phyloP scores from a whole-genome alignment of 1,140 invertebrate genomes.

The Bombus picipes region DNA sequence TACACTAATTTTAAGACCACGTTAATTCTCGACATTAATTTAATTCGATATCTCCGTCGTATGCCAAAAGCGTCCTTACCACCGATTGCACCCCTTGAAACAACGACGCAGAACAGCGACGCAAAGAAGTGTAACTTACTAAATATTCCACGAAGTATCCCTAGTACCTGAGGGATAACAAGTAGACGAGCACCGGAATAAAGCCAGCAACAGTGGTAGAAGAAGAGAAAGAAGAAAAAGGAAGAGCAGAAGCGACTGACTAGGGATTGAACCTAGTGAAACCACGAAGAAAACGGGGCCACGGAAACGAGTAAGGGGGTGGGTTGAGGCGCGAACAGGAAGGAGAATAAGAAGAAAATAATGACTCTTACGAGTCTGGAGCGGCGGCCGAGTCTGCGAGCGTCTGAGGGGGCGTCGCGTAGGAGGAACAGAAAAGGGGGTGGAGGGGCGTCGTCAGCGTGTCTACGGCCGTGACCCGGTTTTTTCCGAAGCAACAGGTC shows the following conservation, averaged over 20 bases:
- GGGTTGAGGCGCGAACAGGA: constrained; percentile 64
- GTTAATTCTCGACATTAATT: too few relatives aligned
- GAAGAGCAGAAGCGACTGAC: constrained; percentile 29
- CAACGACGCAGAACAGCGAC: constrained; percentile 18
- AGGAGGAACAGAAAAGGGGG: constrained; percentile 34
- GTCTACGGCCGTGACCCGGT: constrained; percentile 82
- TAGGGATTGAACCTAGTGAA: not conserved
- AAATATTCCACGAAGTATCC: constrained; percentile 70
- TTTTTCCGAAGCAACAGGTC: constrained; percentile 84
- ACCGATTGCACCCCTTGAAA: constrained; percentile 42
- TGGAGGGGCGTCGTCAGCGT: constrained; percentile 61
- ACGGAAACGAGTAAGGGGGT: constrained; percentile 27
- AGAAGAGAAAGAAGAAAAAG: not conserved
- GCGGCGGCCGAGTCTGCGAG: constrained; percentile 60
- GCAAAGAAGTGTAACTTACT: constrained; percentile 63
- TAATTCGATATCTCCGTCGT: not conserved
- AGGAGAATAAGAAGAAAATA: constrained; percentile 80
- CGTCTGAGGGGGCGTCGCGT: constrained; percentile 54
- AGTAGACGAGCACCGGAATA: constrained; percentile 35
- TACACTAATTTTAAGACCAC: too few relatives aligned
- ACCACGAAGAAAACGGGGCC: constrained; percentile 39
- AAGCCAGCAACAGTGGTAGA: not conserved
- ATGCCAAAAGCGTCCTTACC: not conserved
- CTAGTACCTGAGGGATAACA: constrained; percentile 40
- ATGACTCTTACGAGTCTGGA: constrained; percentile 81